Base-by-base conservation (phyloP, 2,113 vertebrate species). In the Otolemur garnettii region DNA sequence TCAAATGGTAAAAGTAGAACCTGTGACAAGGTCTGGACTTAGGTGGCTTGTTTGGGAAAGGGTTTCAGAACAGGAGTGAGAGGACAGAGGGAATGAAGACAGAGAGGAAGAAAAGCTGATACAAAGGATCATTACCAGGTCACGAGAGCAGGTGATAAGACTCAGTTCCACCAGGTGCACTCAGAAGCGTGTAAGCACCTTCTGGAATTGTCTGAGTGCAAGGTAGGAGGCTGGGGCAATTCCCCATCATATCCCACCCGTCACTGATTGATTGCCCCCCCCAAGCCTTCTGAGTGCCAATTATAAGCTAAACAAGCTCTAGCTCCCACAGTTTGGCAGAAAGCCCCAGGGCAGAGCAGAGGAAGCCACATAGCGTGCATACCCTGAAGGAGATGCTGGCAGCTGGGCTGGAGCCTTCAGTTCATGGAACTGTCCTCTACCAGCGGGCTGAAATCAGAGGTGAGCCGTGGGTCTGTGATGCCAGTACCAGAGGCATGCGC, bases 281-380 rank as follows among this genome's bases (percentile, higher is more conserved):
- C n/a, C 12, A 53, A 2, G 33, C 87, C 68, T 68, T 89, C 18
- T 83, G 71, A 93, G 71, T 72, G n/a, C 42, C 60, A 38, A n/a
- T 91, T 68, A 86, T 2, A 66, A 93, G 5, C 24, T 91, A 95
- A 86, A 80, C 0, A 75, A 81, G 5, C 12, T 94, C 90, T 82
- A 87, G 38, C 22, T 94, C 45, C 53, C 59, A 55, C 50, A 18
- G 12, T 5, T 85, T 92, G 66, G 53, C 81, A 96, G 69, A 77
- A 80, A 80, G 35, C 35, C 74, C 12, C 26, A 26, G 64, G 17
- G 13, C 17, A 91, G 17, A 86, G n/a, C 28, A 91, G 38, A 64
- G 60, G 81, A 96, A 82, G 60, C 42, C 14, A 24, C 13, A 30
- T 28, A 91, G 22, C 21, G 26, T 12, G 19, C 21, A 26, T 12